A percentile compares a stretch with the other conserved stretches of the same genome.
phyloP scores from a whole-genome alignment of 2,888 invertebrate species.

The Acrobasis consociella region DNA sequence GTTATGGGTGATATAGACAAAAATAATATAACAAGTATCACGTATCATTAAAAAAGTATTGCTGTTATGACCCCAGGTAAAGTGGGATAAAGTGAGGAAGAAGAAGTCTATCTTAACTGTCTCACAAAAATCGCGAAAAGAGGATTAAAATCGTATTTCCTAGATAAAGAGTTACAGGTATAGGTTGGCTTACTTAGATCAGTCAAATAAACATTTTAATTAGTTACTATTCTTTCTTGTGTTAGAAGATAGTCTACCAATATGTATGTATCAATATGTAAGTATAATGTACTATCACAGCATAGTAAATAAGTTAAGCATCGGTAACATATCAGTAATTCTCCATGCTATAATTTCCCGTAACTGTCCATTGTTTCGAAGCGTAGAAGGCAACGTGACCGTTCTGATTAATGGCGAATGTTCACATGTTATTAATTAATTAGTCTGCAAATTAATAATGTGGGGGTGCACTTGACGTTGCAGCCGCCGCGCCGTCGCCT shows the following conservation, averaged over 20 bases:
- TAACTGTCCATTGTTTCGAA: constrained; percentile 33
- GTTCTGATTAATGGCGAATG: constrained; percentile 65
- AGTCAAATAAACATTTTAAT: no score
- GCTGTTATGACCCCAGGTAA: no score
- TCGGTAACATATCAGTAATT: constrained; percentile 18
- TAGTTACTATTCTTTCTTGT: neutral
- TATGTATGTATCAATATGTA: neutral
- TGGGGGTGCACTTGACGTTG: constrained; percentile 72
- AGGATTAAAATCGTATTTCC: no score
- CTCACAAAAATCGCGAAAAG: no score
- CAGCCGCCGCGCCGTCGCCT: constrained; percentile 47
- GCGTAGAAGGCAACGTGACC: constrained; percentile 45
- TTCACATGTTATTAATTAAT: constrained; percentile 74
- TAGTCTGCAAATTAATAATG: constrained; percentile 73
- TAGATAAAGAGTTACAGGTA: no score
- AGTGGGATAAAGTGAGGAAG: no score
- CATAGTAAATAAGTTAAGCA: neutral
- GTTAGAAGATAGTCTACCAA: neutral
- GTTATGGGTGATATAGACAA: no score
- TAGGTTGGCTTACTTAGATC: no score
- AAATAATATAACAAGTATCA: no score
- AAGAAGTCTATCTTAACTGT: no score
- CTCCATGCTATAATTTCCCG: constrained; percentile 27
- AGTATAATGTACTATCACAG: neutral
- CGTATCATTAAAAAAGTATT: no score